These are phyloP conservation scores for Tortrix viridana DNA, from an alignment of 2,888 invertebrate species.

Conservation along the genomic window DNA sequence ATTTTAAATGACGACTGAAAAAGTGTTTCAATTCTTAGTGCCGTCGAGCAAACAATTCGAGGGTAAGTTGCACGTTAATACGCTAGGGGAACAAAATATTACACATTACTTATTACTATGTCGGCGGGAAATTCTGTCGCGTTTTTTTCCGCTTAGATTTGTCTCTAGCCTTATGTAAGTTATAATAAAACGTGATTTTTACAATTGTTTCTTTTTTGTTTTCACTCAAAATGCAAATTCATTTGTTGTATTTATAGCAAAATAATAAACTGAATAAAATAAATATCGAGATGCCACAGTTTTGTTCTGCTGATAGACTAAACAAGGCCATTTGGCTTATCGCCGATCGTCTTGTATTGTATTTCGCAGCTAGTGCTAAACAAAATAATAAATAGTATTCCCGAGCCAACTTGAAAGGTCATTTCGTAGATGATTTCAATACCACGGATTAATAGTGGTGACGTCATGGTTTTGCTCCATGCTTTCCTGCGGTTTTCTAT, in stretches of 20 bases:
- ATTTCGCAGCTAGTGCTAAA: slow-evolving; percentile 22
- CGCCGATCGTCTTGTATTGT: slow-evolving; percentile 16
- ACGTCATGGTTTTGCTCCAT: slow-evolving; percentile 77
- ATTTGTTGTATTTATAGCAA: not conserved
- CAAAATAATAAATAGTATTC: slow-evolving; percentile 23
- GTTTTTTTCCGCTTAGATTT: too few relatives aligned
- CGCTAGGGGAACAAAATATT: too few relatives aligned
- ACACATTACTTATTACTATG: too few relatives aligned
- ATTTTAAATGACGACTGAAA: too few relatives aligned
- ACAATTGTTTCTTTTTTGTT: too few relatives aligned
- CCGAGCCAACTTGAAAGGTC: slow-evolving; percentile 7
- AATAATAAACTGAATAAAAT: slow-evolving; percentile 3
- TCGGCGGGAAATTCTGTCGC: too few relatives aligned
- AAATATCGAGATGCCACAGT: not conserved
- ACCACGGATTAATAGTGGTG: slow-evolving; percentile 68
- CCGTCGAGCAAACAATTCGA: too few relatives aligned
- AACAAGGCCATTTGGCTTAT: slow-evolving; percentile 28
- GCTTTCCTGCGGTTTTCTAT: slow-evolving; percentile 77
- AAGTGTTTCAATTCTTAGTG: too few relatives aligned
- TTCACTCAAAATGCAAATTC: not conserved
- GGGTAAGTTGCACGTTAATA: too few relatives aligned
- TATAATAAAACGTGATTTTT: too few relatives aligned
- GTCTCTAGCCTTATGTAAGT: too few relatives aligned
- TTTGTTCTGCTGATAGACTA: slow-evolving; percentile 10
- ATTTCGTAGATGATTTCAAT: slow-evolving; percentile 47